A percentile compares a stretch with the other conserved stretches of the same genome.
phyloP scores from a whole-genome alignment of 1,140 invertebrate genomes.

The Anthonomus grandis region DNA sequence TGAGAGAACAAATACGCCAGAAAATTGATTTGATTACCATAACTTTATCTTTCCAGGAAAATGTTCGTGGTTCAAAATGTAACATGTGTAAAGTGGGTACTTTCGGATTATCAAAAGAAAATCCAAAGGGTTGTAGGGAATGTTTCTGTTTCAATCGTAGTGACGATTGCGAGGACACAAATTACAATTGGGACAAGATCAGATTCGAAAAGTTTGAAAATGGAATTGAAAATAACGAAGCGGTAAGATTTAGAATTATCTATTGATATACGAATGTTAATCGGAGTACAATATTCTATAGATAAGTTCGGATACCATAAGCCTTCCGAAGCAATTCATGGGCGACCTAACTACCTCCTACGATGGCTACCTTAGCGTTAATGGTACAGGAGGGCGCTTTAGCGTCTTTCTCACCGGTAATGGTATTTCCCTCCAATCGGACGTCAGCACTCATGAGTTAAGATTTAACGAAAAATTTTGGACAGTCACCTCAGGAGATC shows the following conservation, averaged over 20 bases:
- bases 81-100: slow-evolving; percentile 79
- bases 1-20: too few relatives aligned
- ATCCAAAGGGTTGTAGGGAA: slow-evolving; percentile 76
- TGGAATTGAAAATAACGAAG: slow-evolving; percentile 18
- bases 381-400: slow-evolving; percentile 20
- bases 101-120: slow-evolving; percentile 71
- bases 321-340: slow-evolving; percentile 69
- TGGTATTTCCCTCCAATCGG: slow-evolving; percentile 24
- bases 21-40: background rate
- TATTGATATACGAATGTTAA: background rate
- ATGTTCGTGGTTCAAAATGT: slow-evolving; percentile 79
- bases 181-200: slow-evolving; percentile 65
- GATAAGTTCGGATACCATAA: slow-evolving; percentile 24
- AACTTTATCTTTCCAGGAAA: slow-evolving; percentile 55
- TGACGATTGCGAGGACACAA: slow-evolving; percentile 71
- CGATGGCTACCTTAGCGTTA: slow-evolving; percentile 74
- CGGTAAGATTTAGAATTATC: slow-evolving; percentile 5
- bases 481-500: slow-evolving; percentile 20
- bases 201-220: slow-evolving; percentile 9
- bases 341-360: slow-evolving; percentile 91
- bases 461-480: slow-evolving; percentile 55
- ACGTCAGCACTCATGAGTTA: slow-evolving; percentile 45
- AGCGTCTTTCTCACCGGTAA: slow-evolving; percentile 33
- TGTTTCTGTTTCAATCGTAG: slow-evolving; percentile 89
- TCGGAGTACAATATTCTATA: background rate